Conservation (phyloP, 2,113 vertebrate species). For the Maccullochella peelii region DNA sequence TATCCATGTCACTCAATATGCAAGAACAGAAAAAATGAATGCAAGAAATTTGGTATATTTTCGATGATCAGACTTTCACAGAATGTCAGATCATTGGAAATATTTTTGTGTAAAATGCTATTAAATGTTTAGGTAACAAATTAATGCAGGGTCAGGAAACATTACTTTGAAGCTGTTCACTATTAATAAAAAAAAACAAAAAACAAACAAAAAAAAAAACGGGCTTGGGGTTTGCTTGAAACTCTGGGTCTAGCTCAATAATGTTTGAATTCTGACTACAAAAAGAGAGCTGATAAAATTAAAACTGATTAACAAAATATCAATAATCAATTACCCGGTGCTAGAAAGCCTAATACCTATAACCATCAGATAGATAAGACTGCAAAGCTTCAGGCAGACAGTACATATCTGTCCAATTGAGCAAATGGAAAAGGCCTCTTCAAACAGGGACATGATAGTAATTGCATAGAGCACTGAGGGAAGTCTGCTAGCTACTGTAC, state of each 20-base stretch:
- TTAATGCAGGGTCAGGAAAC: slow-evolving; percentile 7
- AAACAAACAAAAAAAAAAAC: too few relatives aligned
- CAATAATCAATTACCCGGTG: neutral
- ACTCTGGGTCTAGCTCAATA: neutral
- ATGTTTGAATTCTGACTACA: neutral
- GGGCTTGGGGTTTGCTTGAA: neutral
- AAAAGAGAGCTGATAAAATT: slow-evolving; percentile 12
- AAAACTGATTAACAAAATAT: slow-evolving; percentile 24
- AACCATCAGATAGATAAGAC: slow-evolving; percentile 34
- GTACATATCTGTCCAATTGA: slow-evolving; percentile 38
- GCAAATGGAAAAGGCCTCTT: slow-evolving; percentile 71
- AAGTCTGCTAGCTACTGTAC: slow-evolving; percentile 53
- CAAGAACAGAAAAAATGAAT: slow-evolving; percentile 44
- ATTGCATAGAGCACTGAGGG: slow-evolving; percentile 76
- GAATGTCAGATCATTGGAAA: slow-evolving; percentile 41
- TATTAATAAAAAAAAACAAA: slow-evolving; percentile 17
- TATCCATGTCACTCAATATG: slow-evolving; percentile 32
- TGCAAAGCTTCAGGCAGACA: slow-evolving; percentile 52
- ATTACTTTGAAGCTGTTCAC: neutral
- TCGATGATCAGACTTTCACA: slow-evolving; percentile 41
- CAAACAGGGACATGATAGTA: slow-evolving; percentile 44
- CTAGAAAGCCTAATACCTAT: slow-evolving; percentile 27
- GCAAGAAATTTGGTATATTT: slow-evolving; percentile 12
- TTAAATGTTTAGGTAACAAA: slow-evolving; percentile 18
- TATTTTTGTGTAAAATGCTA: slow-evolving; percentile 20